Evolutionary conservation across 2,888 invertebrate species (phyloP).

Genomic region (Conops quadrifasciatus): DNA sequence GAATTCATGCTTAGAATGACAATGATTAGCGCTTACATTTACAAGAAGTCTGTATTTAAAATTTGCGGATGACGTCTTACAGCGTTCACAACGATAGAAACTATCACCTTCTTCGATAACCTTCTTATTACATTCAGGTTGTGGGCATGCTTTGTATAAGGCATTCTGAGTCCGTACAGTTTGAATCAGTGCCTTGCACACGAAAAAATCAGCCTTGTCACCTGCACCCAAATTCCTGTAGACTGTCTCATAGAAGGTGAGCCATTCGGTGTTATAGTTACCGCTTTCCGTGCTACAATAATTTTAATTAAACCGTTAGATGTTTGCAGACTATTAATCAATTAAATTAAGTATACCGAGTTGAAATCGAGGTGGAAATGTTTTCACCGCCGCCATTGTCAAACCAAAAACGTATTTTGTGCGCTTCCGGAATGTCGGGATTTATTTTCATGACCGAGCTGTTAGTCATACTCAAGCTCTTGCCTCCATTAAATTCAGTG

Average conservation of each 20-base stretch:
- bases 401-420: slow-evolving; percentile 90
- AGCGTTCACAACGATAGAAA: slow-evolving; percentile 94
- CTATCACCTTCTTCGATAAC: slow-evolving; percentile 88
- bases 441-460: slow-evolving; percentile 78
- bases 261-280: slow-evolving; percentile 72
- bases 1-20: too few species aligned
- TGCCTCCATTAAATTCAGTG: slow-evolving; percentile 86
- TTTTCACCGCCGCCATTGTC: slow-evolving; percentile 77
- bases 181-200: slow-evolving; percentile 79
- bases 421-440: slow-evolving; percentile 89
- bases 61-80: slow-evolving; percentile 82
- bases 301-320: background rate
- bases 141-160: slow-evolving; percentile 91
- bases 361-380: slow-evolving; percentile 73
- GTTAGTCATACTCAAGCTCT: slow-evolving; percentile 71
- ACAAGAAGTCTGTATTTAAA: slow-evolving; percentile 87
- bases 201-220: slow-evolving; percentile 85
- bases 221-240: slow-evolving; percentile 75
- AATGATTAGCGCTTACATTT: slow-evolving; percentile 70
- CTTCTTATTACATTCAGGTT: slow-evolving; percentile 93
- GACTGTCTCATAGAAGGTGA: slow-evolving; percentile 79
- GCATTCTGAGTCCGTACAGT: slow-evolving; percentile 83
- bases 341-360: slow-evolving; percentile 64
- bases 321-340: slow-evolving; percentile 8
- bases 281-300: slow-evolving; percentile 64